These are phyloP conservation scores for Sarcophaga peregrina DNA, from an alignment of 1,140 invertebrate genomes.

Conservation along the genomic window DNA sequence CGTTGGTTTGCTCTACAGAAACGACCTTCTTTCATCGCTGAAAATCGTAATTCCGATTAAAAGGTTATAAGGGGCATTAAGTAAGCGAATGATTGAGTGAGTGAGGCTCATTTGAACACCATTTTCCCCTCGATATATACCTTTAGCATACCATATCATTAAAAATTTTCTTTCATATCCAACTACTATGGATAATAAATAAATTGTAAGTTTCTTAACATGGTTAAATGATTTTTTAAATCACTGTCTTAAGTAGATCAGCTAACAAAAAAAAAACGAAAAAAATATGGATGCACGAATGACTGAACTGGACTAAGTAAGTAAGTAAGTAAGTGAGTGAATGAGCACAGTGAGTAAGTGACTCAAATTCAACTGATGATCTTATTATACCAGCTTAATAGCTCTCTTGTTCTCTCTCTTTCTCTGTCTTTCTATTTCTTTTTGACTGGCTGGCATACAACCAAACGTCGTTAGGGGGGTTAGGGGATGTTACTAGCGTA, in stretches of 20 bases:
- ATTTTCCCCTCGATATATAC: neutral
- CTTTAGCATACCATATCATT: neutral
- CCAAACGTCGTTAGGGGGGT: neutral
- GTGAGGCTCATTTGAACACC: too few relatives aligned
- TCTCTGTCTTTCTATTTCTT: neutral
- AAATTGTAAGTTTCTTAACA: neutral
- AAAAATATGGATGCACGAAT: neutral
- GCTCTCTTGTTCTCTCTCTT: neutral
- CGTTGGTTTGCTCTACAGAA: too few relatives aligned
- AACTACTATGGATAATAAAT: too few relatives aligned
- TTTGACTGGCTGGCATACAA: neutral
- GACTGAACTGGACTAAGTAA: neutral
- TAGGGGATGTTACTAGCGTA: neutral
- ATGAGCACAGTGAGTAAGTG: neutral
- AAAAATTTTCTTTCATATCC: neutral
- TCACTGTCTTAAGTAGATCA: neutral
- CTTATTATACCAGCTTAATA: neutral
- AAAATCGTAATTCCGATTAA: too few relatives aligned
- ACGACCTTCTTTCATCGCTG: too few relatives aligned
- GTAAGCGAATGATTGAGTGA: too few relatives aligned
- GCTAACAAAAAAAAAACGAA: neutral
- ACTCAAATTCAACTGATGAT: neutral
- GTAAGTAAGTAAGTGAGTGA: neutral
- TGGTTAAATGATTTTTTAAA: slow-evolving; percentile 6
- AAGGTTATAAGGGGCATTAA: too few relatives aligned